Conservation (phyloP, 2,797 vertebrate genomes). For the Menidia menidia region DNA sequence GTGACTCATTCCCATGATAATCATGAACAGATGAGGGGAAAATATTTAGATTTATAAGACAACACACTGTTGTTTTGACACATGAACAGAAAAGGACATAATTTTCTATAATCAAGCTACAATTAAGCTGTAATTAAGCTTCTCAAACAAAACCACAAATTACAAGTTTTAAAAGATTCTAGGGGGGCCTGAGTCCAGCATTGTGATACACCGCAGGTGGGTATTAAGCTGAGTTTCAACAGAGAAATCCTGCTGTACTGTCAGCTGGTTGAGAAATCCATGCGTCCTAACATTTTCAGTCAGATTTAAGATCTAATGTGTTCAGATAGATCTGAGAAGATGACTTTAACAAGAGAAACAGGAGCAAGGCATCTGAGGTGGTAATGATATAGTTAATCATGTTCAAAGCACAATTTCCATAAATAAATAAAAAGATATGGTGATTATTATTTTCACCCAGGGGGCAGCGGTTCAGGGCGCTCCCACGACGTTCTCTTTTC, state of each 20-base stretch:
- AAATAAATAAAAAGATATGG: neutral
- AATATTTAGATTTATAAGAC: neutral
- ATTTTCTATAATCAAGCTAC: neutral
- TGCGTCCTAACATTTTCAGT: neutral
- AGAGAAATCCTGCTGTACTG: neutral
- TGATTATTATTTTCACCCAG: constrained; percentile 83
- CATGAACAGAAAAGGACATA: neutral
- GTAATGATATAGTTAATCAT: neutral
- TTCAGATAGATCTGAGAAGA: neutral
- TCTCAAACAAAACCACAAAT: neutral
- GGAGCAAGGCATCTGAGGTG: neutral
- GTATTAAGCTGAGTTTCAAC: neutral
- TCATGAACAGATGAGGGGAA: neutral
- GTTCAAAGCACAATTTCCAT: neutral
- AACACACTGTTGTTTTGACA: neutral
- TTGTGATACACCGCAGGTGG: neutral
- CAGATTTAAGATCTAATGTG: neutral
- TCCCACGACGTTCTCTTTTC: constrained; percentile 98
- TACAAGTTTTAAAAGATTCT: neutral
- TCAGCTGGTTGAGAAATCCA: neutral
- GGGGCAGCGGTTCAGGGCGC: constrained; percentile 93
- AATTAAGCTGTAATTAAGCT: neutral
- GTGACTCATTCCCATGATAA: neutral
- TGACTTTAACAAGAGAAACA: neutral
- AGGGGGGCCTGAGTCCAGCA: neutral